A percentile compares a stretch with the other conserved stretches of the same genome.
These are phyloP conservation scores for Pachymerium ferrugineum DNA, from an alignment of 2,888 invertebrate genomes.

Conservation along the genomic window DNA sequence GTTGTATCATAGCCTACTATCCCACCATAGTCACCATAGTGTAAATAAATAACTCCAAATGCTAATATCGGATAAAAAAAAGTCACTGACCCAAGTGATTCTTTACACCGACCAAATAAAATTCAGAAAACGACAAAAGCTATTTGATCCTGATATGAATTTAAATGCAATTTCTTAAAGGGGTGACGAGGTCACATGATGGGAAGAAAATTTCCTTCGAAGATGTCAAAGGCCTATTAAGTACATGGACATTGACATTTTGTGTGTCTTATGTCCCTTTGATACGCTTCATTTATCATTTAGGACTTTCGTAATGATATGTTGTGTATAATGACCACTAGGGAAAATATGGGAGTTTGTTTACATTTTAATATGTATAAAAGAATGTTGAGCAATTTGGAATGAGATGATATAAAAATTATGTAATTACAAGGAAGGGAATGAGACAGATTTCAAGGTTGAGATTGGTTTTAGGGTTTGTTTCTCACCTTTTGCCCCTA, in stretches of 20 bases:
- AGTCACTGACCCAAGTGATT: too few relatives aligned
- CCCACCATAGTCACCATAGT: too few relatives aligned
- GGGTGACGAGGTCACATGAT: background rate
- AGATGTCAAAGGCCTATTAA: constrained; percentile 20
- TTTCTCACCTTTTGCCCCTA: background rate
- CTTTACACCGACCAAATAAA: too few relatives aligned
- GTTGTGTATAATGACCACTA: background rate
- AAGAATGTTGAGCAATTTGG: background rate
- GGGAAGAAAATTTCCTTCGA: background rate
- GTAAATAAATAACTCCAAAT: too few relatives aligned
- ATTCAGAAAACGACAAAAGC: background rate
- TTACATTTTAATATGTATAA: background rate
- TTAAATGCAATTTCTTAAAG: background rate
- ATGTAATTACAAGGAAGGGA: background rate
- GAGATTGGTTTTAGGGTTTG: too few relatives aligned
- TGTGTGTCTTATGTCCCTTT: constrained; percentile 11
- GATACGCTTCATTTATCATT: constrained; percentile 22
- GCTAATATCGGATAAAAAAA: too few relatives aligned
- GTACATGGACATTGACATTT: constrained; percentile 23
- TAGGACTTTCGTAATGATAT: background rate
- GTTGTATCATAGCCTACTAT: too few relatives aligned
- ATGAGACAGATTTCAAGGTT: background rate
- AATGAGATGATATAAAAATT: background rate
- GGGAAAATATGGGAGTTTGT: background rate
- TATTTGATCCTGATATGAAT: background rate